Base-by-base conservation (phyloP, 2,888 invertebrate genomes). In the Drosophila fulvimacula region DNA sequence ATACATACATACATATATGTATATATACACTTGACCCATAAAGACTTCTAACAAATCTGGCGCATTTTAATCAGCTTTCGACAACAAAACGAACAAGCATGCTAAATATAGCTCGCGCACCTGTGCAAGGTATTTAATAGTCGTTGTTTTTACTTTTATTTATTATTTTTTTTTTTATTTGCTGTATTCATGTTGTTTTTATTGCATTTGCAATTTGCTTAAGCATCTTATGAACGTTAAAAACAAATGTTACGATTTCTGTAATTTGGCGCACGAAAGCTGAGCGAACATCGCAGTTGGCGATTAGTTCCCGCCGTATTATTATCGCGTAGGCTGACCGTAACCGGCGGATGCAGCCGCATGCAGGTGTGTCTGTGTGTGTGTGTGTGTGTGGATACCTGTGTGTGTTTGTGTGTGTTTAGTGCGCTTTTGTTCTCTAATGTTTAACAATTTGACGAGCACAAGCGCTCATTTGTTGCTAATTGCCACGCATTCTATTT, bases 361-460 rank as follows among this genome's bases (percentile, higher is more conserved):
- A 21, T 42, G n/a, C 11, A 34, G 21, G 11, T 32, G 42, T 11
- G 11, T 17, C 9, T 15, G 19, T 27, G 9, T 27, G 24, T 27
- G 24, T 24, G 24, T 52, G 51, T 21, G 24, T 52, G 21, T 6
- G 27, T n/a, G n/a, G n/a, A n/a, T 19, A 10, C 9, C 3, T 32
- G 15, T 49, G 13, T 24, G 21, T 36, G 21, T 38, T 24, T 24
- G 24, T 30, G 30, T 38, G 13, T 57, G 11, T 77, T 81, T 73
- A 77, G 77, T 76, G 79, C 68, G 75, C 76, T 81, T 84, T 83
- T 88, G 86, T 86, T 88, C 72, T 79, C 76, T 78, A 73, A 81
- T 82, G 77, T 65, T 80, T 79, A 66, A 82, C 88, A 82, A 81
- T 72, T 85, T 76, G 73, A 65, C 79, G 74, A 75, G 67, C 49